These are phyloP conservation scores for Corythornis madagascariensis DNA, from an alignment of 2,113 vertebrate genomes.

Conservation along the genomic window DNA sequence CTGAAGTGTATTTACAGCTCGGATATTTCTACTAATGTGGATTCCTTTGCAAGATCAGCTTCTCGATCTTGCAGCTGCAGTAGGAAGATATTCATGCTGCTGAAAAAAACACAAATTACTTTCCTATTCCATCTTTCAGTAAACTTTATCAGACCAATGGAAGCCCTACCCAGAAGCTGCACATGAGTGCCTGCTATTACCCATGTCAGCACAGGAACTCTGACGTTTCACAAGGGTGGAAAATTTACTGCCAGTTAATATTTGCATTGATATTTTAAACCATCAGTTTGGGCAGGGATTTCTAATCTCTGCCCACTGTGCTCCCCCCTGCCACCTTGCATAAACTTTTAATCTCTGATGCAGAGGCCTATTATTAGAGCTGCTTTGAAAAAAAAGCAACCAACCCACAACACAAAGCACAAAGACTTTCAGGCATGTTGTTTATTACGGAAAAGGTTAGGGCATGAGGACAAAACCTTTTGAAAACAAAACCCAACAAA, in stretches of 20 bases:
- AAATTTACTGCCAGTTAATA: neutral
- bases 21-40: neutral
- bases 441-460: neutral
- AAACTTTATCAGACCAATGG: neutral
- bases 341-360: conserved; percentile 50
- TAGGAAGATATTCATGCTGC: neutral
- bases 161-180: neutral
- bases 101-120: neutral
- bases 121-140: neutral
- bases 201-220: neutral
- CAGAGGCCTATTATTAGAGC: conserved; percentile 46
- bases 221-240: neutral
- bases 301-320: conserved; percentile 9
- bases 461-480: neutral
- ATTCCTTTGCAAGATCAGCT: neutral
- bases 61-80: neutral
- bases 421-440: neutral
- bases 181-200: neutral
- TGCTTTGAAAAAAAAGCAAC: neutral
- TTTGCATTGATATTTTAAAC: neutral
- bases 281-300: neutral
- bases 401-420: too few relatives aligned
- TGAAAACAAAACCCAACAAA: neutral
- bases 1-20: neutral
- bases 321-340: conserved; percentile 26